These are phyloP conservation scores for Synodontis membranacea DNA, from an alignment of 2,113 vertebrate species.

Conservation along the genomic window DNA sequence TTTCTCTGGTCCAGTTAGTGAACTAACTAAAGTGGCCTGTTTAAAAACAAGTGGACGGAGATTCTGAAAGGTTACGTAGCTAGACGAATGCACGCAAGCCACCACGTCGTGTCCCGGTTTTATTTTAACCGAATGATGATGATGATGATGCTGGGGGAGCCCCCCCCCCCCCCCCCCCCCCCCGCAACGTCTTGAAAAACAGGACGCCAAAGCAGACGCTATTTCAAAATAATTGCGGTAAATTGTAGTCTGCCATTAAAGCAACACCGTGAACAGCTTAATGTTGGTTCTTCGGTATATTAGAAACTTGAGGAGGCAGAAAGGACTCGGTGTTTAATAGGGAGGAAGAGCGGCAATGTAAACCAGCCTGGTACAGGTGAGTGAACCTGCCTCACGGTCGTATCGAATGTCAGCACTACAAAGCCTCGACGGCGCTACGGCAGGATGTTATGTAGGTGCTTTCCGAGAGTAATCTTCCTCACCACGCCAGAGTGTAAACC, in stretches of 20 bases:
- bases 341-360: conserved; percentile 7
- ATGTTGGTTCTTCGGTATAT: neutral
- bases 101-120: neutral
- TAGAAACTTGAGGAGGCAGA: neutral
- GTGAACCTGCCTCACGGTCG: neutral
- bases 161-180: no score
- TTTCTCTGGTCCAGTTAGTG: neutral
- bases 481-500: neutral
- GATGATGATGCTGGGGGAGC: no score
- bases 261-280: neutral
- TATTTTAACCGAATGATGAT: neutral
- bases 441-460: conserved; percentile 4
- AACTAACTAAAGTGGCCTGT: neutral
- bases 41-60: neutral
- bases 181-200: neutral
- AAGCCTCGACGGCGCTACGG: neutral
- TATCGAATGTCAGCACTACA: conserved; percentile 8
- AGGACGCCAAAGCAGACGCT: neutral
- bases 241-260: neutral
- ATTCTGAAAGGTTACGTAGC: neutral
- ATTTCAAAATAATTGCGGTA: neutral
- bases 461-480: neutral
- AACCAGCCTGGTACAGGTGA: conserved; percentile 17
- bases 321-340: neutral
- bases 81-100: neutral